Evolutionary conservation across 2,797 vertebrate genomes (phyloP), one percentile per base, ranked within the genome.

Genomic region (Phalloptychus januarius): DNA sequence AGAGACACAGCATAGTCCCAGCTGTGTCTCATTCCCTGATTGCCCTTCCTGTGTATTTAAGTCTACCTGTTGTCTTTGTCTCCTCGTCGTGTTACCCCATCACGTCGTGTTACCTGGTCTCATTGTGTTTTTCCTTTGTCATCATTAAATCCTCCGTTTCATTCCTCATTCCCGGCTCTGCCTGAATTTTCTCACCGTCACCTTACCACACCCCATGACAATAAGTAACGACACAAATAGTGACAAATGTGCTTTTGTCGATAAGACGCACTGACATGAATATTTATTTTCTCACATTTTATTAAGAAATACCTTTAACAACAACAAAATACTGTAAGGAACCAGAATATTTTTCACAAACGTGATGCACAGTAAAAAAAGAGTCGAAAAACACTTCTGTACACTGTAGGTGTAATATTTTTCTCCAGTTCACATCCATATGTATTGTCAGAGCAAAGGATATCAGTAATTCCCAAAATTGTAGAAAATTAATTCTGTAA

Each of bases 261-360:
- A 36, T 38, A 33, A 61, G 31, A 87, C 56, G 13, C 38, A 40
- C 12, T 65, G 28, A n/a, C 23, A 45, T 74, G 38, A 7, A 83
- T 42, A 33, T 80, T 73, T 45, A 81, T 10, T 87, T 91, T 65
- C 87, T 56, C 87, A 93, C 83, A 80, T 90, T 93, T 93, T 93
- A 93, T 94, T 93, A 31, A 86, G 84, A 91, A 91, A 90, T 75
- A 48, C 82, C 90, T 74, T 79, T 71, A 91, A 91, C 87, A 78
- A 90, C 88, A 86, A 90, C 92, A 90, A 89, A 89, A 90, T 89
- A 93, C 86, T 56, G 45, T 81, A 87, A 87, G 74, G 56, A 88
- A 75, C 72, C 72, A 85, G 75, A 82, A 86, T 79, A 18, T 12
- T 40, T 31, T 74, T 86, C 84, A 90, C 85, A 80, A 82, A 80